Evolutionary conservation across 2,797 vertebrate species (phyloP), one percentile per base, ranked within the genome.

Genomic region (Melopsittacus undulatus): DNA sequence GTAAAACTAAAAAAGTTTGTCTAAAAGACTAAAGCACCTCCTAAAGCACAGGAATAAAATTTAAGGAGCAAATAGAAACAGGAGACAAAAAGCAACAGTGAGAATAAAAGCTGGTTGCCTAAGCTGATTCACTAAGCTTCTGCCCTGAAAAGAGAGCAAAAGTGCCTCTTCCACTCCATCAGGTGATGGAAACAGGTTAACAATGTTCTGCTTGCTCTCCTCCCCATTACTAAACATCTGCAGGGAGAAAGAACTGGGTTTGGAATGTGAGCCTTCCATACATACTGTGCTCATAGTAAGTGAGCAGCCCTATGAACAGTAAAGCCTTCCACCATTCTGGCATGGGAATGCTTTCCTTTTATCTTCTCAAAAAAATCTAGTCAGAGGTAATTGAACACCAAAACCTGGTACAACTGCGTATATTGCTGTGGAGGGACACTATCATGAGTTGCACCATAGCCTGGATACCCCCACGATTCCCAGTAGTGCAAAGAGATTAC

Each of bases 1-100:
- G 73, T 91, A 87, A 89, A 77, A 92, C 80, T 89, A 63, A 92
- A 82, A 59, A 93, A 95, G 52, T 92, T 87, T 73, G 72, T 40
- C 67, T 86, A 91, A 36, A 91, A 94, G 68, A 88, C 38, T 91
- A 70, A 92, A 81, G 82, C 29, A 77, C 48, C 42, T 92, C 57
- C 83, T 70, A 77, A 92, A 91, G 80, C 45, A 91, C 11, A 11
- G 46, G 61, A 95, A 83, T 88, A 88, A 94, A 96, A 96, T 84
- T 54, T 63, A 84, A 85, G 74, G 36, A 87, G 30, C 57, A 88
- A 90, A 85, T 27, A 92, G 59, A 88, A 92, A 86, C 5, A 56
- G 29, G 46, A 86, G 34, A 83, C 49, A 43, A 91, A 80, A 93
- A 78, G 32, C 42, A 89, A 70, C 59, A 82, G 13, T 23, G 54